phyloP scores from a whole-genome alignment of 2,888 invertebrate species.

The Achlya flavicornis region DNA sequence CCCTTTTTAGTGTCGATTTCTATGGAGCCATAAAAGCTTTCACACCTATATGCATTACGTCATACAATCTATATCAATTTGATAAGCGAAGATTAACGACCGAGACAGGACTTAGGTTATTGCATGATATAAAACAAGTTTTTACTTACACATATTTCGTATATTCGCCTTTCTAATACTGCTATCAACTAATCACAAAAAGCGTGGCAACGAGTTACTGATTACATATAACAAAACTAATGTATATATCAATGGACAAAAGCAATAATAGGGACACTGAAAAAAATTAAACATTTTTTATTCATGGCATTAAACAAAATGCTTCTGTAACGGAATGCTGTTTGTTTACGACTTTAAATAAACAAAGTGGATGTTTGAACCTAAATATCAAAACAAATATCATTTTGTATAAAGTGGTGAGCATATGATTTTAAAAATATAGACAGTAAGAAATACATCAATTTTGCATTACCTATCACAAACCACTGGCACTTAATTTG shows the following conservation, averaged over 20 bases:
- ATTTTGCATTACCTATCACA: constrained; percentile 41
- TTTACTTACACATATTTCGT: constrained; percentile 60
- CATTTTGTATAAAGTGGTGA: background rate
- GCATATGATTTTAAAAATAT: background rate
- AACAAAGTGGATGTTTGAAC: background rate
- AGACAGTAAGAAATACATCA: no score
- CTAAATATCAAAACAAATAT: background rate
- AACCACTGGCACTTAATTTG: constrained; percentile 48
- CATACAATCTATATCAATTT: no score
- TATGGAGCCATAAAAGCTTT: no score
- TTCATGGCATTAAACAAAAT: background rate
- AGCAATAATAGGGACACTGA: constrained; percentile 11
- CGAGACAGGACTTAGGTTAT: background rate
- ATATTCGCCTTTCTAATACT: constrained; percentile 61
- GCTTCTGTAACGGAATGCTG: background rate
- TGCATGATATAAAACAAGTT: constrained; percentile 22
- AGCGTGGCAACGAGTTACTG: constrained; percentile 51
- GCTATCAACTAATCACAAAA: constrained; percentile 52
- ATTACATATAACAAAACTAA: constrained; percentile 33
- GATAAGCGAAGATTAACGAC: no score
- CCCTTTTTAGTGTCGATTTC: no score
- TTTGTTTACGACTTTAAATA: background rate
- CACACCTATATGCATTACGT: no score
- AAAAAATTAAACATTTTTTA: background rate
- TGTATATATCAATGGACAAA: constrained; percentile 20